Percentiles rank a stretch among this genome's conserved stretches.
These are phyloP conservation scores for Drosophila ambigua DNA, from an alignment of 1,140 invertebrate genomes.

Conservation along the genomic window DNA sequence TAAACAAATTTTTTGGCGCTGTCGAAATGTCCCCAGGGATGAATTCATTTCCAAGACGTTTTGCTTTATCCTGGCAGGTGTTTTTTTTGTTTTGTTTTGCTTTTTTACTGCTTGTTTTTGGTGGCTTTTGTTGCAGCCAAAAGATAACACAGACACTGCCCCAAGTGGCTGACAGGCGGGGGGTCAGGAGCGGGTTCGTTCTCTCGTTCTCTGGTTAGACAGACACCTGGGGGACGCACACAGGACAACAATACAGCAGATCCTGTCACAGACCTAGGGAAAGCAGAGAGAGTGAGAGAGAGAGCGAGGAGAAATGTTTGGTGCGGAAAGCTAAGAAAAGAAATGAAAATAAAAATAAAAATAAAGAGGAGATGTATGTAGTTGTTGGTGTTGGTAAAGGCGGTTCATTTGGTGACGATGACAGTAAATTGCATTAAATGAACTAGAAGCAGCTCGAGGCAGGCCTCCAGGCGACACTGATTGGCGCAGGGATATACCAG, in stretches of 20 bases:
- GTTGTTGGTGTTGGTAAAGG: not conserved
- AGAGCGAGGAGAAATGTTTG: no score
- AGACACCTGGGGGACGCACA: no score
- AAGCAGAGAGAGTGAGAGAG: no score
- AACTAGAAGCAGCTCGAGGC: conserved; percentile 33
- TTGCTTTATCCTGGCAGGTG: conserved; percentile 43
- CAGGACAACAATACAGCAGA: not conserved
- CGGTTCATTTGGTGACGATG: conserved; percentile 49
- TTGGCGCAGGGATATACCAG: conserved; percentile 31
- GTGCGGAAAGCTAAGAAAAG: no score
- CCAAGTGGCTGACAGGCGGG: not conserved
- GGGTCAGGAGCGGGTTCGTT: no score
- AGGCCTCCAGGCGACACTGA: conserved; percentile 44
- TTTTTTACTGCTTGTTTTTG: conserved; percentile 5
- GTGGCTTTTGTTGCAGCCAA: conserved; percentile 40
- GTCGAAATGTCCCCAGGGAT: conserved; percentile 54
- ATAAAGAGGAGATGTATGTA: no score
- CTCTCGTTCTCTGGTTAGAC: no score
- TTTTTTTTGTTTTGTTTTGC: conserved; percentile 4
- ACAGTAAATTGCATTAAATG: conserved; percentile 57
- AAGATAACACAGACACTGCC: conserved; percentile 34
- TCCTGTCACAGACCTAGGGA: no score
- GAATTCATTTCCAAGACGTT: conserved; percentile 55
- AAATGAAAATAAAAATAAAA: no score
- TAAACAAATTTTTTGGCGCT: conserved; percentile 47